Evolutionary conservation across 2,113 vertebrate genomes (phyloP), one percentile per base, ranked within the genome.

Genomic region (Malurus alboscapulatus): DNA sequence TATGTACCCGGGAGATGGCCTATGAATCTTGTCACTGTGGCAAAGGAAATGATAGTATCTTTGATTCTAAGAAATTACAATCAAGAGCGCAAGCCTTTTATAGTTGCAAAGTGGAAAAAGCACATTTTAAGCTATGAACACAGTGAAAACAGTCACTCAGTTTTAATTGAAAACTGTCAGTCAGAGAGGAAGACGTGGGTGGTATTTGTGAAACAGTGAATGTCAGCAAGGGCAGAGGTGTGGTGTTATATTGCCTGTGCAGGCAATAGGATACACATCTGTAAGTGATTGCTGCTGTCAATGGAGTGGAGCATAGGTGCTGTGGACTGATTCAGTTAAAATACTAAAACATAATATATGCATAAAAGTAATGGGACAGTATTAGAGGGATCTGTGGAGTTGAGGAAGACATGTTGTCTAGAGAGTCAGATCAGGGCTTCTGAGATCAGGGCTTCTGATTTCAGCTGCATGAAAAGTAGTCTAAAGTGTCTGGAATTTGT

Each of bases 211-310:
- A 85, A 80, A 69, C 80, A 54, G 44, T 5, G 63, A 54, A 45
- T 63, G 73, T 80, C 93, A 91, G 84, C 40, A 30, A 72, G 87
- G 67, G 73, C 81, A 88, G 81, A 91, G 90, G 93, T 83, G 87
- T 69, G 73, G 59, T 16, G 1, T 25, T 61, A 42, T 47, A 4
- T 62, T 25, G 69, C 62, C 67, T 45, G 22, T n/a, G 7, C 38
- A 68, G 58, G 62, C 48, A 48, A 63, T 32, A 62, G 34, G 34
- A 15, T 58, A 3, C 6, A 4, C 53, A 16, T 66, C 67, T 91
- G 53, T 79, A 29, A 86, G 53, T 22, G 63, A 50, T 32, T 20
- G 38, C 50, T 89, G 63, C 68, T 84, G 44, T 77, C 63, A 73
- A 0, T 54, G 6, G n/a, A 34, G 54, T 17, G 50, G 63, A 76